These are phyloP conservation scores for Octonoba sinensis DNA, from an alignment of 2,888 invertebrate species.

Conservation along the genomic window DNA sequence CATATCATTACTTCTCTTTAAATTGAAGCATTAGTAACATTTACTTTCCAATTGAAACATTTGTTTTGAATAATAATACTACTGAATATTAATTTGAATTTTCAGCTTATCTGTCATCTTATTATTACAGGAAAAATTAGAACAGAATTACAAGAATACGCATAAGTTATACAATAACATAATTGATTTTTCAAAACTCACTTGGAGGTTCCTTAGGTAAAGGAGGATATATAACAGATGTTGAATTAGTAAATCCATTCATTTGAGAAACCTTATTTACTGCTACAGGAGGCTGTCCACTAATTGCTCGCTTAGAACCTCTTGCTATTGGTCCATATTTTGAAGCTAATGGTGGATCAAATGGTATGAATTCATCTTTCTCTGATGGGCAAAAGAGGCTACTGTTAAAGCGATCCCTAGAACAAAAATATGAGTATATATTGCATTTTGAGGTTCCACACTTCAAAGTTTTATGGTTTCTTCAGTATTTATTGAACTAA, in stretches of 20 bases:
- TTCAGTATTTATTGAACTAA: background rate
- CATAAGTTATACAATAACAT: no score
- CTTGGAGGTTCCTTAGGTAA: slow-evolving; percentile 46
- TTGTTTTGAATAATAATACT: no score
- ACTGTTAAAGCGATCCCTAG: slow-evolving; percentile 18
- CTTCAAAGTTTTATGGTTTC: background rate
- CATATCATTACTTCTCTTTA: no score
- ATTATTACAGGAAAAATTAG: no score
- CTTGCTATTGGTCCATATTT: slow-evolving; percentile 81
- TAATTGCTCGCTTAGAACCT: slow-evolving; percentile 42
- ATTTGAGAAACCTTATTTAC: slow-evolving; percentile 63
- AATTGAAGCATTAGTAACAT: no score
- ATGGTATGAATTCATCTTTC: slow-evolving; percentile 79
- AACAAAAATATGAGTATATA: background rate
- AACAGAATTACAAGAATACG: no score
- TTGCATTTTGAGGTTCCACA: background rate
- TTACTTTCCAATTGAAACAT: no score
- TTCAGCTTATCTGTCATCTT: no score
- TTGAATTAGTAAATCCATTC: slow-evolving; percentile 63
- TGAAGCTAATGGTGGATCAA: slow-evolving; percentile 78
- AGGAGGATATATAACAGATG: slow-evolving; percentile 60
- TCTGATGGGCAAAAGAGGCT: slow-evolving; percentile 71
- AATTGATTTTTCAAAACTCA: background rate
- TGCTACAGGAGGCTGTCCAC: slow-evolving; percentile 63
- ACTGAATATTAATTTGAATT: no score